phyloP scores from a whole-genome alignment of 35 echinoderm and acorn worm genomes.

The Acanthaster planci region DNA sequence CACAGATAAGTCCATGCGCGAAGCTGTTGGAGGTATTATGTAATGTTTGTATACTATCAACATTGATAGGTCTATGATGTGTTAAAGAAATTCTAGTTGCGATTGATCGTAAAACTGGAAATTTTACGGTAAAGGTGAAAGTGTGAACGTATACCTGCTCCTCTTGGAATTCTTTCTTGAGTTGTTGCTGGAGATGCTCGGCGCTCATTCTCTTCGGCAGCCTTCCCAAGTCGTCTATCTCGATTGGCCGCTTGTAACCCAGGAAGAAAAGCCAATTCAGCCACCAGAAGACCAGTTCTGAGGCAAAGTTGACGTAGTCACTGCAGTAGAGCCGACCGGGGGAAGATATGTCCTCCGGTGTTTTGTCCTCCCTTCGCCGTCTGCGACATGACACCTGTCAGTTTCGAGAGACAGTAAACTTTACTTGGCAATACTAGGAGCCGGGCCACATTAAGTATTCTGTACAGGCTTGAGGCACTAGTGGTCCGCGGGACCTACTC shows the following conservation, averaged over 20 bases:
- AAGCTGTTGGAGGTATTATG: no score
- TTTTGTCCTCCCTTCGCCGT: neutral
- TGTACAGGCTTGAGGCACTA: no score
- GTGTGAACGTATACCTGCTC: conserved; percentile 67
- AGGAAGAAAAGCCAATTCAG: conserved; percentile 80
- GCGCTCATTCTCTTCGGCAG: conserved; percentile 58
- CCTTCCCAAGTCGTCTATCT: conserved; percentile 69
- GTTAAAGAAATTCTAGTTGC: no score
- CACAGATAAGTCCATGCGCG: no score
- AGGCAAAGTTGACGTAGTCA: conserved; percentile 49
- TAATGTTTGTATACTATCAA: no score
- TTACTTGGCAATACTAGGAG: no score
- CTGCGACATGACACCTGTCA: conserved; percentile 38
- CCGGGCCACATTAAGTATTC: no score
- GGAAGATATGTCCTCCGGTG: conserved; percentile 16
- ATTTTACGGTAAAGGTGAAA: no score
- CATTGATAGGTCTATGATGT: no score
- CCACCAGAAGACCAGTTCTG: conserved; percentile 69
- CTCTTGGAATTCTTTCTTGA: conserved; percentile 42
- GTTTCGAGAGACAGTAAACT: neutral
- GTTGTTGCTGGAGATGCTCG: conserved; percentile 50
- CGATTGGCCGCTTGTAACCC: conserved; percentile 72
- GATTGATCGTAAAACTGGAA: no score
- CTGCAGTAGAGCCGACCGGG: conserved; percentile 42
- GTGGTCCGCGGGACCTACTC: no score